Evolutionary conservation across 2,797 vertebrate species (phyloP).

Genomic region (Manis crassicaudata): DNA sequence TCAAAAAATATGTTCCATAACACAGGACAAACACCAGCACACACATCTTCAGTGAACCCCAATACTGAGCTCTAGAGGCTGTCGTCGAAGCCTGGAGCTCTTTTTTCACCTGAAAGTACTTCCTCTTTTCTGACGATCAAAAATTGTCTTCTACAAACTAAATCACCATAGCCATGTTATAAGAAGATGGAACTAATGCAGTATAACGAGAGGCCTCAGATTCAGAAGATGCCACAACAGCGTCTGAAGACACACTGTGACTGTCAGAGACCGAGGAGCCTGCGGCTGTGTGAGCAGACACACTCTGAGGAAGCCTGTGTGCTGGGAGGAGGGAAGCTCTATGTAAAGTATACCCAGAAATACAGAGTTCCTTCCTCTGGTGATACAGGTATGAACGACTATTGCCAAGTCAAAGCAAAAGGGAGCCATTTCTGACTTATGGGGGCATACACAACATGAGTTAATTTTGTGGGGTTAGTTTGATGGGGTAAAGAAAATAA

Average conservation of each 20-base stretch:
- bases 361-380: neutral
- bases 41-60: neutral
- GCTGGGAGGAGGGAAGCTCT: neutral
- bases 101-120: neutral
- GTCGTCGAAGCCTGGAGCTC: neutral
- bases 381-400: neutral
- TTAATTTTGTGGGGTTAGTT: neutral
- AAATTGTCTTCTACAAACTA: neutral
- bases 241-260: neutral
- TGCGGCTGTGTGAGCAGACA: neutral
- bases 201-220: neutral
- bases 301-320: neutral
- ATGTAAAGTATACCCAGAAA: neutral
- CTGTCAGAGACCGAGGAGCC: neutral
- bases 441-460: neutral
- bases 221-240: neutral
- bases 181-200: neutral
- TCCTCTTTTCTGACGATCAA: neutral
- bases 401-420: neutral
- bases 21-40: neutral
- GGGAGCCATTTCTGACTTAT: neutral
- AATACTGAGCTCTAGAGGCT: neutral
- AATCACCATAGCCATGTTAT: neutral
- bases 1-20: neutral
- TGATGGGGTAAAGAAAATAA: neutral